These are phyloP conservation scores for Drosophila navojoa DNA, from an alignment of 1,140 invertebrate species.

Conservation along the genomic window DNA sequence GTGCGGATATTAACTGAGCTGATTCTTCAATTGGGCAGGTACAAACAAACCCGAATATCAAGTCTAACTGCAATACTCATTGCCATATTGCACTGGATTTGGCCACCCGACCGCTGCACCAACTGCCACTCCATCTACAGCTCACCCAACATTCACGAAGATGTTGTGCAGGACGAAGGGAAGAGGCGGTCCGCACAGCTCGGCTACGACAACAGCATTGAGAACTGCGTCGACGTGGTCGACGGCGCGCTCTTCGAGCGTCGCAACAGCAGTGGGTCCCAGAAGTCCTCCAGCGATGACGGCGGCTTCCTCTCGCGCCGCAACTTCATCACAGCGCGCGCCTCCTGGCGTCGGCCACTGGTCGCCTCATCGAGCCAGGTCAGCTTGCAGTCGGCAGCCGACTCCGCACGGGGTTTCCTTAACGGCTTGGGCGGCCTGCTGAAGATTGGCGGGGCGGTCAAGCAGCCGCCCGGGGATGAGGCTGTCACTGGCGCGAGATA, in stretches of 20 bases:
- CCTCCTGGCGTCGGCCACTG: constrained; percentile 88
- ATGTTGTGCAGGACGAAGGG: constrained; percentile 27
- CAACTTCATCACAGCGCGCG: constrained; percentile 84
- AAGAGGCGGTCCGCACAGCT: constrained; percentile 20
- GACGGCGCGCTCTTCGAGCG: constrained; percentile 84
- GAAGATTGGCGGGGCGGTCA: constrained; percentile 57
- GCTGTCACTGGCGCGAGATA: constrained; percentile 63
- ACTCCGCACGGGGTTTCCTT: constrained; percentile 73
- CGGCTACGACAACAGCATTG: constrained; percentile 49
- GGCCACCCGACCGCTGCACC: constrained; percentile 88
- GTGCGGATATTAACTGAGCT: not conserved
- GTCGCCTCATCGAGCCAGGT: constrained; percentile 88
- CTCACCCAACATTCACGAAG: constrained; percentile 67
- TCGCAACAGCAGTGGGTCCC: constrained; percentile 87
- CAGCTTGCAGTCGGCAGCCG: constrained; percentile 86
- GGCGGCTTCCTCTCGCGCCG: constrained; percentile 89
- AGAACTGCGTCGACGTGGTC: constrained; percentile 64
- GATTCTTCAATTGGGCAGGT: constrained; percentile 86
- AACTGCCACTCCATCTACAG: constrained; percentile 84
- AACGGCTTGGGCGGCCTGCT: constrained; percentile 72
- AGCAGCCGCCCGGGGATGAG: constrained; percentile 50
- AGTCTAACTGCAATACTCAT: constrained; percentile 90
- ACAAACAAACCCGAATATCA: constrained; percentile 97
- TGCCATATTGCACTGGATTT: constrained; percentile 87
- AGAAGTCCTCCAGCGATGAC: constrained; percentile 91